These are phyloP conservation scores for Shinisaurus crocodilurus DNA, from an alignment of 2,113 vertebrate genomes.

Conservation along the genomic window DNA sequence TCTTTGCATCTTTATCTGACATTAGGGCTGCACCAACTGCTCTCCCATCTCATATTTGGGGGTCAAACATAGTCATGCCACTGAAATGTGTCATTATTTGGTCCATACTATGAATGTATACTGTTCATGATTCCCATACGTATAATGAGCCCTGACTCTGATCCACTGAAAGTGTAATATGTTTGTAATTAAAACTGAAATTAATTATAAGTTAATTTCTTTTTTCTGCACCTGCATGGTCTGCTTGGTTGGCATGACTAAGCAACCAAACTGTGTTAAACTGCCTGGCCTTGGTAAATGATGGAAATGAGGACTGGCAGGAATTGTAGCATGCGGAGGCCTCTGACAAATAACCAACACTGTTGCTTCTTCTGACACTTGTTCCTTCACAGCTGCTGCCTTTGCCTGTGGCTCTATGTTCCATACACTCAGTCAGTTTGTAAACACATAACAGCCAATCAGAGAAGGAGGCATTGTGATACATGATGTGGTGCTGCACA, in stretches of 20 bases:
- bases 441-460: neutral
- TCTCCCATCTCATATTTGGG: neutral
- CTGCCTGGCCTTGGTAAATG: neutral
- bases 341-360: neutral
- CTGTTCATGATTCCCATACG: neutral
- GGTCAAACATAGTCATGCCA: neutral
- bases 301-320: slow-evolving; percentile 13
- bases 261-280: neutral
- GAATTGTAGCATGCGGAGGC: neutral
- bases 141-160: neutral
- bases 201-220: neutral
- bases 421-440: neutral
- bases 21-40: neutral
- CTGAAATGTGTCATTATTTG: neutral
- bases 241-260: neutral
- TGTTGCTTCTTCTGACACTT: neutral
- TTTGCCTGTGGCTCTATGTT: neutral
- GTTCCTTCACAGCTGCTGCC: neutral
- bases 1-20: neutral
- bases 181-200: slow-evolving; percentile 3
- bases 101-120: neutral
- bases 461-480: neutral
- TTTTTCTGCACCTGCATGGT: neutral
- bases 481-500: neutral
- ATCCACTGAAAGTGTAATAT: neutral